Conservation (phyloP, 2,113 vertebrate species). For the Hylia prasina region DNA sequence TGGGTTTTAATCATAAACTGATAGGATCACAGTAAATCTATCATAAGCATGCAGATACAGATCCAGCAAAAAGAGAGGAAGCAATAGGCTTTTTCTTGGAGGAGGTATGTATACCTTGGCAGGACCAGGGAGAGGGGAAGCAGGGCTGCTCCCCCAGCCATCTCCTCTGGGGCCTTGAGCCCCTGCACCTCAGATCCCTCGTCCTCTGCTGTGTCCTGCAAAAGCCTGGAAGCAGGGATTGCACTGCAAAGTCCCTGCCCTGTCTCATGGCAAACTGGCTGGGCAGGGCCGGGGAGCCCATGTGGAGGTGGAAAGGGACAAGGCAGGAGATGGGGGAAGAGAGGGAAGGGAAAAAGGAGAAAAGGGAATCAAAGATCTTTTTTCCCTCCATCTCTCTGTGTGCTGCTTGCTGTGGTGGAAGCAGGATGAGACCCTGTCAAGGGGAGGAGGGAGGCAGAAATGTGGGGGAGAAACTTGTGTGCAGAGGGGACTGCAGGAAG, state of each 20-base stretch:
- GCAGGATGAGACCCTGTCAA: not conserved
- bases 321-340: not conserved
- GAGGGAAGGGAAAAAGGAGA: not conserved
- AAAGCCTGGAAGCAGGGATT: not conserved
- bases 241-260: not conserved
- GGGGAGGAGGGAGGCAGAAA: not conserved
- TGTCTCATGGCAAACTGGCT: rapidly evolving
- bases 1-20: conserved; percentile 52
- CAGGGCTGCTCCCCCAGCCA: not conserved
- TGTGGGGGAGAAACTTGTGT: not conserved
- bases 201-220: not conserved
- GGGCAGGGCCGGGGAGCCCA: not conserved
- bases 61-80: not conserved
- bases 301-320: not conserved
- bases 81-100: not conserved
- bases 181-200: not conserved
- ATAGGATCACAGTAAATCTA: conserved; percentile 46
- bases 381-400: not conserved
- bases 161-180: not conserved
- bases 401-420: rapidly evolving
- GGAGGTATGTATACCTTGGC: not conserved
- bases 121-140: not conserved
- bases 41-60: not conserved
- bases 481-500: not conserved
- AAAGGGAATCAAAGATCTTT: not conserved